Evolutionary conservation across 1,140 invertebrate species (phyloP).

Genomic region (Pseudomyrmex flavicornis): DNA sequence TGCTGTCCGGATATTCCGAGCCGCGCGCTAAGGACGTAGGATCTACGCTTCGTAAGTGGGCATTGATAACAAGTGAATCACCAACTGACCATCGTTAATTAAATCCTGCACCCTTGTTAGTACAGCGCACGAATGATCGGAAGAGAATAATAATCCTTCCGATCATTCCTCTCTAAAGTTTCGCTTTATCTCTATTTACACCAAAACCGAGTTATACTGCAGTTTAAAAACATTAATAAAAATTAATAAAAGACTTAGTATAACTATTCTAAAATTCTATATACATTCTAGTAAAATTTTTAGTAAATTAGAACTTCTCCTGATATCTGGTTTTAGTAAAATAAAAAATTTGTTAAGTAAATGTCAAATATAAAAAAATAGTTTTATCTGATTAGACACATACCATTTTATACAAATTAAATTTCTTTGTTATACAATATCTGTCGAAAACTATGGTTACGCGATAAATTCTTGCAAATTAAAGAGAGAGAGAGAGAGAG

Average conservation of each 20-base stretch:
- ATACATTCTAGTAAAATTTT: background rate
- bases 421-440: background rate
- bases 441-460: background rate
- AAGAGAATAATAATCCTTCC: background rate
- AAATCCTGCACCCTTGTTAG: slow-evolving; percentile 3
- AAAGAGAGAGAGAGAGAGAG: background rate
- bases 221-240: slow-evolving; percentile 13
- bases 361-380: slow-evolving; percentile 11
- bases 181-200: background rate
- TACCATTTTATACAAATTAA: background rate
- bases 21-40: slow-evolving; percentile 87
- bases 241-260: slow-evolving; percentile 1
- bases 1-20: slow-evolving; percentile 94
- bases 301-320: background rate
- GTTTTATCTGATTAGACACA: background rate
- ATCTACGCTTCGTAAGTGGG: slow-evolving; percentile 82
- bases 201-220: background rate
- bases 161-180: background rate
- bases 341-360: background rate
- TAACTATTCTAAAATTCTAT: too few relatives aligned
- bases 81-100: slow-evolving; percentile 43
- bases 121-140: background rate
- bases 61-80: slow-evolving; percentile 71
- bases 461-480: background rate
- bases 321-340: background rate